Percentiles rank a stretch among this genome's conserved stretches.
phyloP scores from a whole-genome alignment of 2,888 invertebrate genomes.

The Drosophila hamatofila region DNA sequence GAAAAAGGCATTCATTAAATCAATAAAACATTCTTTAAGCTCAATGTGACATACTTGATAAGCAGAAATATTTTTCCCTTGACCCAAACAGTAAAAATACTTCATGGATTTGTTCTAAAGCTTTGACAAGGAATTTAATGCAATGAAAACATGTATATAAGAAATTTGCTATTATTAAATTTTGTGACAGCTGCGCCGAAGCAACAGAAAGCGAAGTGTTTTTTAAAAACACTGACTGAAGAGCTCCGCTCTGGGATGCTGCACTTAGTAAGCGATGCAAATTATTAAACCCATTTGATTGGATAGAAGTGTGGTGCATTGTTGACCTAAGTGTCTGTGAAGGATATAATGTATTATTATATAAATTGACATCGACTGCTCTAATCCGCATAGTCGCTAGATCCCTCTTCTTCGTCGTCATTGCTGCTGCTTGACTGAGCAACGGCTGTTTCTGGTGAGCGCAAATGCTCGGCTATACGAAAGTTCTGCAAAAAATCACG shows the following conservation, averaged over 20 bases:
- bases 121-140: slow-evolving; percentile 60
- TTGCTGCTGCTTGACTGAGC: slow-evolving; percentile 84
- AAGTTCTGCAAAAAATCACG: slow-evolving; percentile 89
- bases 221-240: slow-evolving; percentile 24
- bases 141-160: slow-evolving; percentile 38
- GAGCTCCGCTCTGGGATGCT: slow-evolving; percentile 33
- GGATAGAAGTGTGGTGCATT: slow-evolving; percentile 32
- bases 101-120: slow-evolving; percentile 41
- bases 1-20: slow-evolving; percentile 75
- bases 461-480: slow-evolving; percentile 87
- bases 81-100: slow-evolving; percentile 9
- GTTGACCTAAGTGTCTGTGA: slow-evolving; percentile 31
- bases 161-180: slow-evolving; percentile 35
- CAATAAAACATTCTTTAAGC: slow-evolving; percentile 78
- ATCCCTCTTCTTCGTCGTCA: slow-evolving; percentile 86
- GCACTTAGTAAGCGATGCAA: slow-evolving; percentile 26
- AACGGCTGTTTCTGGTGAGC: slow-evolving; percentile 81
- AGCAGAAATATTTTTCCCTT: not conserved
- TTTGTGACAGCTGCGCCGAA: slow-evolving; percentile 54
- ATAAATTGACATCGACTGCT: slow-evolving; percentile 34
- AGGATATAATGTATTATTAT: slow-evolving; percentile 31
- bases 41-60: slow-evolving; percentile 41
- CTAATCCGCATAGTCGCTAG: slow-evolving; percentile 85
- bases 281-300: slow-evolving; percentile 13
- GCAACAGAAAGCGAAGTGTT: slow-evolving; percentile 41